Conservation (phyloP, 2,888 invertebrate species). For the Caenorhabditis sp. region DNA sequence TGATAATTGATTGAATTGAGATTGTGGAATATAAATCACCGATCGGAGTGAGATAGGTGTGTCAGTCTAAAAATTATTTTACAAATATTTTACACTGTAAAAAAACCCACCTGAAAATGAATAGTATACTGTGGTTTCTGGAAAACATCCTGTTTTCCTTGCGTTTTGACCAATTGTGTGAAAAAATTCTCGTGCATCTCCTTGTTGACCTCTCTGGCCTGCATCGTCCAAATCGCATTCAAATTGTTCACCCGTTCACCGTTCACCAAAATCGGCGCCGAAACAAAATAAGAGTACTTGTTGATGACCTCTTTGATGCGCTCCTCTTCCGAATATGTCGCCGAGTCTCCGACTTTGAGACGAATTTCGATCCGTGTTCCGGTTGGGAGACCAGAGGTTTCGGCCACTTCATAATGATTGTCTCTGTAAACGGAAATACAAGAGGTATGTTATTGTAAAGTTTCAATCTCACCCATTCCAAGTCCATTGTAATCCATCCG, state of each 20-base stretch:
- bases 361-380: conserved; percentile 93
- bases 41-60: conserved; percentile 90
- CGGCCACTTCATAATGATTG: conserved; percentile 82
- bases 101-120: conserved; percentile 80
- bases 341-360: conserved; percentile 83
- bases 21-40: conserved; percentile 90
- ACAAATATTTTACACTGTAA: neutral
- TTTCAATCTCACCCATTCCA: conserved; percentile 83
- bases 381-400: conserved; percentile 82
- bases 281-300: conserved; percentile 96
- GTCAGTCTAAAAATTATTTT: conserved; percentile 76
- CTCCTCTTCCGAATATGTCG: conserved; percentile 88
- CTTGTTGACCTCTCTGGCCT: conserved; percentile 84
- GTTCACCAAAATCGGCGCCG: conserved; percentile 89
- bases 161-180: conserved; percentile 74
- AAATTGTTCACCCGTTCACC: conserved; percentile 84
- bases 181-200: conserved; percentile 93
- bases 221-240: conserved; percentile 83
- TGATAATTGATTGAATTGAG: conserved; percentile 88
- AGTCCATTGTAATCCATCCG: conserved; percentile 82
- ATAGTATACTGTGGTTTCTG: conserved; percentile 82
- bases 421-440: conserved; percentile 30
- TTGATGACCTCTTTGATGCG: conserved; percentile 85
- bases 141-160: conserved; percentile 77
- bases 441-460: neutral